These are phyloP conservation scores for Ptyas mucosa DNA, from an alignment of 2,113 vertebrate genomes.

Conservation along the genomic window DNA sequence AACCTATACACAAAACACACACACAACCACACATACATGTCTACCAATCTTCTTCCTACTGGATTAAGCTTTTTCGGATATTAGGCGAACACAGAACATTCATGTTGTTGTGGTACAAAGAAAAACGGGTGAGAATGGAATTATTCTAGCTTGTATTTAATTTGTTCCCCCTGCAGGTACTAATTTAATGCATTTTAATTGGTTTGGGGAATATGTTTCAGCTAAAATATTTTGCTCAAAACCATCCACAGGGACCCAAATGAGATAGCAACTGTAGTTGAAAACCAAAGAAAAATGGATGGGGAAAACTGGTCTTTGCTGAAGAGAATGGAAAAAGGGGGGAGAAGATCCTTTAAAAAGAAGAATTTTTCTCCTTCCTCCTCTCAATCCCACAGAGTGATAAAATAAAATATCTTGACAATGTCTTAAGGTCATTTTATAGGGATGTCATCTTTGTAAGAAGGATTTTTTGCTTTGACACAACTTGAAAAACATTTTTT, in stretches of 20 bases:
- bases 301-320: conserved; percentile 29
- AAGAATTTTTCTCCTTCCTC: conserved; percentile 65
- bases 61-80: conserved; percentile 20
- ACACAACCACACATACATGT: neutral
- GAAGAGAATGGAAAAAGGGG: conserved; percentile 39
- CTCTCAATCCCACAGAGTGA: conserved; percentile 56
- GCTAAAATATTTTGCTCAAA: conserved; percentile 58
- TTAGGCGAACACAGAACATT: conserved; percentile 11
- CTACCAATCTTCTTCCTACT: neutral
- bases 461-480: conserved; percentile 50
- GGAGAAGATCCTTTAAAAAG: conserved; percentile 50
- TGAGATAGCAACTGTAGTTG: conserved; percentile 41
- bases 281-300: conserved; percentile 58
- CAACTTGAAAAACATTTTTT: conserved; percentile 46
- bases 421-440: conserved; percentile 50
- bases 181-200: conserved; percentile 63
- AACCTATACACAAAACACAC: neutral
- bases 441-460: conserved; percentile 51
- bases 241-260: conserved; percentile 49
- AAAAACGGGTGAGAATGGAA: conserved; percentile 23
- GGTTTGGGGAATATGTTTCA: conserved; percentile 53
- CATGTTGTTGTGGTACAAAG: conserved; percentile 11
- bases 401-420: conserved; percentile 64
- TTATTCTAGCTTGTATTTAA: conserved; percentile 57
- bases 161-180: conserved; percentile 52